Base-by-base conservation (phyloP, 1,140 invertebrate genomes). In the Drosophila arawakana region DNA sequence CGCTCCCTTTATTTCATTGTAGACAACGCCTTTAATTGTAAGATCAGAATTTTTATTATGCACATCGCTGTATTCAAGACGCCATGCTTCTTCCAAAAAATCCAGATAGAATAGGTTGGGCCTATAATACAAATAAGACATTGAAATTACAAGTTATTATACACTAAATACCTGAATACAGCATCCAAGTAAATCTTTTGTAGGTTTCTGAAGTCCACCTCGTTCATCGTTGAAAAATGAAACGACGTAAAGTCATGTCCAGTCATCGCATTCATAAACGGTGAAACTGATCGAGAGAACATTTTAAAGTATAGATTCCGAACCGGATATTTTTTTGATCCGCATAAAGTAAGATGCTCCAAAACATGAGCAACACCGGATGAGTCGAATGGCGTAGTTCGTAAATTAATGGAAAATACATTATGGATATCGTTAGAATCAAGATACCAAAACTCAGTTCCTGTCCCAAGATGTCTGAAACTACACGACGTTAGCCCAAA, bases 261-360 rank as follows among this genome's bases (percentile, higher is more conserved):
- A 21, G 98, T 99, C 93, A 98, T 94, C 0, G 98, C 98, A 93
- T 99, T 99, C 97, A 99, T 98, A 83, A 98, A 99, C 1, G 98
- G 99, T 0, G 98, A 96, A 68, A 99, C 91, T 0, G 98, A 98
- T 68, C 98, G 93, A 71, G 96, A 97, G 0, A 98, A 84, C 98
- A 99, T 99, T 94, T 99, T 99, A 76, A 99, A 98, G 91, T 99
- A 99, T 1, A 98, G 98, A 95, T 99, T 98, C 62, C 97, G 93
- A 7, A 96, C 96, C 4, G 97, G 97, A 92, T 96, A 98, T 70
- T 95, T 95, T 76, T 96, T 93, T 10, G 98, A 98, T 0, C 98
- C 98, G 93, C 98, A 99, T 2, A 99, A 93, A 0, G 96, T 96
- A 1, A 96, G 96, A 91, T 99, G 98, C 92, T 99, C 98, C 55